Evolutionary conservation across 1,140 invertebrate genomes (phyloP).

Genomic region (Alviniconcha marisindica): DNA sequence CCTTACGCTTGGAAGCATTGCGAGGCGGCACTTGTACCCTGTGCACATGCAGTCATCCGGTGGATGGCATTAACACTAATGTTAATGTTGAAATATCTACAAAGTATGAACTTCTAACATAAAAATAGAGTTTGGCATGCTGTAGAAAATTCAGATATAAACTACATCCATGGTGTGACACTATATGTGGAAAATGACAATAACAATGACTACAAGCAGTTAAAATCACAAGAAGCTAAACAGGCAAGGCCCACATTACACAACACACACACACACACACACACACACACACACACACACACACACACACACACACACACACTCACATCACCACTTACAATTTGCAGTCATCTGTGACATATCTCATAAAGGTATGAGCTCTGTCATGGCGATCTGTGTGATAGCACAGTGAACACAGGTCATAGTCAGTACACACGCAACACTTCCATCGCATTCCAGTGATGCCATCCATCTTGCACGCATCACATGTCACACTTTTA

Average conservation of each 20-base stretch:
- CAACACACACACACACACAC: neutral
- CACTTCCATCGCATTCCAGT: constrained; percentile 63
- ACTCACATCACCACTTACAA: constrained; percentile 31
- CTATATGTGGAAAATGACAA: no score
- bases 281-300: neutral
- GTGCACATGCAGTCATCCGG: neutral
- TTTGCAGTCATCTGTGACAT: constrained; percentile 42
- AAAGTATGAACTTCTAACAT: no score
- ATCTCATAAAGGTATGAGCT: constrained; percentile 56
- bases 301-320: neutral
- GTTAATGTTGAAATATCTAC: no score
- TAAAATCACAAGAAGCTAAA: no score
- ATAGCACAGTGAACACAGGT: constrained; percentile 60
- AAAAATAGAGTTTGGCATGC: no score
- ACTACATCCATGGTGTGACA: no score
- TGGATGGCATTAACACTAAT: no score
- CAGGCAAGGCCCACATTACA: no score
- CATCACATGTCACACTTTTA: constrained; percentile 49
- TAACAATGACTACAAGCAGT: no score
- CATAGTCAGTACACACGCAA: constrained; percentile 53
- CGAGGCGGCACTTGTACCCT: constrained; percentile 22
- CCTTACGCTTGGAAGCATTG: neutral
- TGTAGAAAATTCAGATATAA: no score
- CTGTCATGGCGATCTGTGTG: constrained; percentile 54
- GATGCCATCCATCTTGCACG: constrained; percentile 48